Conservation (phyloP, 2,113 vertebrate genomes). For the Heloderma charlesbogerti region DNA sequence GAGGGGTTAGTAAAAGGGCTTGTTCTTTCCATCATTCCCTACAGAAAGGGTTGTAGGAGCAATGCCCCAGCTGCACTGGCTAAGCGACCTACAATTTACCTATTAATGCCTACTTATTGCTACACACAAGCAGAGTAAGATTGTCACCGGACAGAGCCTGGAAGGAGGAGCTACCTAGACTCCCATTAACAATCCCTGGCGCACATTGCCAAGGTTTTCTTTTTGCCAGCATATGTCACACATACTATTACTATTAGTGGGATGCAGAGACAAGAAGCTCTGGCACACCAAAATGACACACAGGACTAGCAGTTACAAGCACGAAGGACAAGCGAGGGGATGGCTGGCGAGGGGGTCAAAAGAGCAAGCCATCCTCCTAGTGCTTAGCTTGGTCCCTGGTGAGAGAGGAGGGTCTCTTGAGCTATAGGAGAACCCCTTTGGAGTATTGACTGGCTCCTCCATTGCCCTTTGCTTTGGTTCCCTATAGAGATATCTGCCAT, state of each 20-base stretch:
- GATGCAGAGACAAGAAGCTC: slow-evolving; percentile 26
- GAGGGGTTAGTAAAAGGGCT: background rate
- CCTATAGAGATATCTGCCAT: slow-evolving; percentile 7
- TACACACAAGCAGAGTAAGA: slow-evolving; percentile 39
- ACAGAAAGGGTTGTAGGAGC: background rate
- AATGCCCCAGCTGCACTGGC: background rate
- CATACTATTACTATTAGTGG: background rate
- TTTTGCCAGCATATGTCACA: background rate
- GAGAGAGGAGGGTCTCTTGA: background rate
- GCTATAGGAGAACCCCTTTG: background rate
- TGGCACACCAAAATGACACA: background rate
- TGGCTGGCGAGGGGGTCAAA: background rate
- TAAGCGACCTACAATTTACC: background rate
- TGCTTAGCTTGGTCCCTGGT: background rate
- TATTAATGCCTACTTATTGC: slow-evolving; percentile 53
- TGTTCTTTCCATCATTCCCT: background rate
- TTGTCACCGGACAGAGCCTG: background rate
- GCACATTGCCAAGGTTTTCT: background rate
- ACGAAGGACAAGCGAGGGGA: background rate
- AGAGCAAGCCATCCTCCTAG: background rate
- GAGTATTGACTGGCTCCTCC: slow-evolving; percentile 21
- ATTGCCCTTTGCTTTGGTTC: background rate
- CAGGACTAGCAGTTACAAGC: background rate
- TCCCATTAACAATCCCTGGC: slow-evolving; percentile 25
- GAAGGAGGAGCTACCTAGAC: background rate